Conservation (phyloP, 2,797 vertebrate genomes). For the Dryobates pubescens region DNA sequence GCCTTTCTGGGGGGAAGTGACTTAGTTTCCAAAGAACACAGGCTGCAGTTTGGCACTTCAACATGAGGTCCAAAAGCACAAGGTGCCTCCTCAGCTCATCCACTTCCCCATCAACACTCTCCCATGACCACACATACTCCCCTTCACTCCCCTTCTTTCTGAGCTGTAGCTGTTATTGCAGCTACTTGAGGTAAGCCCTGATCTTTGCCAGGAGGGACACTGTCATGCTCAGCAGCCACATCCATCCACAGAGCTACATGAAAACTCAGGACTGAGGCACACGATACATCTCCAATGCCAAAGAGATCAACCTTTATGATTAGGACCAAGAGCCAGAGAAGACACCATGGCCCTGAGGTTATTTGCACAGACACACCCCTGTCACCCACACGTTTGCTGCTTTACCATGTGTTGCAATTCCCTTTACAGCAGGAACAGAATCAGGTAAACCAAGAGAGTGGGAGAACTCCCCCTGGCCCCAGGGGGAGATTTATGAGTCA, state of each 20-base stretch:
- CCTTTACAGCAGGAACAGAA: neutral
- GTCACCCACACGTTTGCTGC: accelerated
- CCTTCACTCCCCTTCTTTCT: neutral
- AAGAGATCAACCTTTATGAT: neutral
- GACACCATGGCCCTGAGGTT: neutral
- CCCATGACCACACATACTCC: accelerated
- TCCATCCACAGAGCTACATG: accelerated
- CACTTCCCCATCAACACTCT: neutral
- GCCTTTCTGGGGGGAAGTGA: neutral
- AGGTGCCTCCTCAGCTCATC: neutral
- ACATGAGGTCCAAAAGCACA: neutral
- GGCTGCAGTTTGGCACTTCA: neutral
- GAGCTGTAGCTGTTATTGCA: neutral
- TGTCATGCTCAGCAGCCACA: accelerated
- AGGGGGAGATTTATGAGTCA: neutral
- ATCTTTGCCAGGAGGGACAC: neutral
- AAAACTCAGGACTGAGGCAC: accelerated
- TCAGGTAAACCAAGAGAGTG: neutral
- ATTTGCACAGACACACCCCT: neutral
- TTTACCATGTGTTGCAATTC: neutral
- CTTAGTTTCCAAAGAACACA: neutral
- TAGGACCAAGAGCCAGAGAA: neutral
- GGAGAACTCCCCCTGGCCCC: neutral
- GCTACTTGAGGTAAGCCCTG: neutral
- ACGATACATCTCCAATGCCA: neutral